Evolutionary conservation across 2,888 invertebrate species (phyloP), one percentile per base, ranked within the genome.

Genomic region (Drosophila lutescens): DNA sequence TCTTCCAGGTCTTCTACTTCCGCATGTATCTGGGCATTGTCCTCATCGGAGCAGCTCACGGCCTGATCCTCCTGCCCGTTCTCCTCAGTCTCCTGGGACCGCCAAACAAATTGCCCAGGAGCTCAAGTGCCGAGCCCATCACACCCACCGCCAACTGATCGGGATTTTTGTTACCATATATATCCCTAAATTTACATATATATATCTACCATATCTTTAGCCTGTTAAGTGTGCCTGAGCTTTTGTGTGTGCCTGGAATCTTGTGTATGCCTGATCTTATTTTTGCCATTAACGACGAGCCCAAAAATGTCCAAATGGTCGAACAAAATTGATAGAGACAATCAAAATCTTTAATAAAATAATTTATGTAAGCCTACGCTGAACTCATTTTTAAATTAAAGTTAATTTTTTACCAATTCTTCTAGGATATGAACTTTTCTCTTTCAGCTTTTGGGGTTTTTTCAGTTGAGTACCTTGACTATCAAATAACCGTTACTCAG

Each of bases 1-100:
- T 92, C n/a, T 98, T 99, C 89, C 95, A 97, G 92, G 93, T 97
- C 58, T 98, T 97, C 91, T 99, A 98, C 93, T 99, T 99, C 92
- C 95, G 98, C 90, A 98, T 99, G 98, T 98, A 98, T 91, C 93
- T 99, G 73, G 96, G 97, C 58, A 97, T 99, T 80, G 98, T 99
- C 2, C 86, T 98, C 13, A 95, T 98, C 87, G 98, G 99, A 5
- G 98, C 98, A 0, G 93, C 95, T 0, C 98, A 99, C 90, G 98
- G 98, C 4, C 94, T 99, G 79, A 94, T 99, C 83, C 96, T 99
- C 89, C 93, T 98, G 89, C 99, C 99, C 5, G 98, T 97, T 6
- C 91, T 99, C 10, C 93, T 99, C 63, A 97, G 97, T 91, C 96
- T 95, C 90, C 91, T 96, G 77, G 96, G 97, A 88, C 90, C 92